Evolutionary conservation across 2,888 invertebrate species (phyloP), one percentile per base, ranked within the genome.

Genomic region (Sminthurides aquaticus): DNA sequence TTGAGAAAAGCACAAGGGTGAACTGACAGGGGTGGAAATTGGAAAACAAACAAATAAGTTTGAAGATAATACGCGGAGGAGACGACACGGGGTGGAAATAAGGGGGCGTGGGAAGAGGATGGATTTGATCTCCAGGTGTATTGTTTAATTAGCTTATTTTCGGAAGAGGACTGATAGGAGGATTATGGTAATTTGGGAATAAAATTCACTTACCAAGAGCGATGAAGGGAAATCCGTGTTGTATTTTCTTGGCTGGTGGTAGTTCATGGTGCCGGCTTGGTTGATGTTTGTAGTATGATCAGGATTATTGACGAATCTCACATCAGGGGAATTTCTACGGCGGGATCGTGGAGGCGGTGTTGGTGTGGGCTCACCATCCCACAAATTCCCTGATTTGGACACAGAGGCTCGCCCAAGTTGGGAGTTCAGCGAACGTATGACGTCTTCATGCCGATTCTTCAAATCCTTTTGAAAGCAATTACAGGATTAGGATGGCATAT

Each of bases 371-470:
- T 71, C 68, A 67, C 52, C 52, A 57, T 73, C 74, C 74, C 74
- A 74, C 71, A 67, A 64, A 64, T 69, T 67, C 63, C 71, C 73
- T 59, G 72, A 72, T 73, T 73, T 74, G 73, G 73, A 72, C 69
- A 71, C 65, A 59, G 70, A 48, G 66, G 65, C 69, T 71, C 72
- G 70, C 71, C 74, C 74, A 72, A 72, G 61, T 67, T 69, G 71
- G 29, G 74, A 74, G 72, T 73, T 74, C 69, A 74, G 68, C 69
- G 74, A 74, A 72, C 73, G 72, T 61, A 71, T 69, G 63, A 73
- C 71, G 68, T 74, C 73, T 67, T 72, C 73, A 69, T 73, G 72
- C 66, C 73, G 73, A 71, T 73, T 70, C 66, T 70, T 69, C 34
- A 74, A 64, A 67, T 73, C 74, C 74, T 74, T 62, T 60, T 54